A percentile compares a stretch with the other conserved stretches of the same genome.
These are phyloP conservation scores for Aleadryas rufinucha DNA, from an alignment of 2,113 vertebrate species.

Conservation along the genomic window DNA sequence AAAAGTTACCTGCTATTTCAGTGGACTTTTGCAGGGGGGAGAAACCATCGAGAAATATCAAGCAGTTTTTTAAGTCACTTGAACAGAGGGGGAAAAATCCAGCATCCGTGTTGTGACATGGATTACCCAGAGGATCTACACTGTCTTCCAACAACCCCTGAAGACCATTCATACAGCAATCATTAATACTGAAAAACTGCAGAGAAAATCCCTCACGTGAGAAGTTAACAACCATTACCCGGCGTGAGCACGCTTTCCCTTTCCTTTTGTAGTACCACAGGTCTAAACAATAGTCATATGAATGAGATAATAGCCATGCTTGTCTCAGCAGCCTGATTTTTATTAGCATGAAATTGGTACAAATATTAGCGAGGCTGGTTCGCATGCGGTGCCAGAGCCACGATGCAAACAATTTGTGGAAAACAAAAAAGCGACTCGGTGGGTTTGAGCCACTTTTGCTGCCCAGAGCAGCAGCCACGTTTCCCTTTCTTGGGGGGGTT, in stretches of 20 bases:
- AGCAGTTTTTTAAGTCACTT: conserved; percentile 17
- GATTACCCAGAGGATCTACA: conserved; percentile 38
- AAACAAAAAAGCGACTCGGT: conserved; percentile 4
- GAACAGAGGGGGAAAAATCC: background rate
- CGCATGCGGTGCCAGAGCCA: conserved; percentile 22
- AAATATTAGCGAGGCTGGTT: conserved; percentile 71
- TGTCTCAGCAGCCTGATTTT: conserved; percentile 73
- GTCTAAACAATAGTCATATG: conserved; percentile 67
- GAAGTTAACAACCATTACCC: conserved; percentile 66
- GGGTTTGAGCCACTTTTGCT: background rate
- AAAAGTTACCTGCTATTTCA: conserved; percentile 30
- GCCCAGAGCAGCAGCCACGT: background rate
- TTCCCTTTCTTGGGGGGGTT: background rate
- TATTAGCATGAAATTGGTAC: conserved; percentile 77
- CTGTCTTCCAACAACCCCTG: conserved; percentile 27
- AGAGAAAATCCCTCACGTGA: conserved; percentile 57
- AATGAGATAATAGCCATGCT: conserved; percentile 71
- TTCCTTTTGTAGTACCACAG: conserved; percentile 42
- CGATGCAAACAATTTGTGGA: conserved; percentile 1
- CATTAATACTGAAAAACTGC: conserved; percentile 44
- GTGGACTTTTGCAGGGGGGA: background rate
- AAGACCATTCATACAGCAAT: conserved; percentile 30
- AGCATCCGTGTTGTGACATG: background rate
- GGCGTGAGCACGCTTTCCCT: conserved; percentile 43
- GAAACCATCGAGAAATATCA: background rate